Conservation (phyloP, 2,113 vertebrate species). For the Meriones unguiculatus region DNA sequence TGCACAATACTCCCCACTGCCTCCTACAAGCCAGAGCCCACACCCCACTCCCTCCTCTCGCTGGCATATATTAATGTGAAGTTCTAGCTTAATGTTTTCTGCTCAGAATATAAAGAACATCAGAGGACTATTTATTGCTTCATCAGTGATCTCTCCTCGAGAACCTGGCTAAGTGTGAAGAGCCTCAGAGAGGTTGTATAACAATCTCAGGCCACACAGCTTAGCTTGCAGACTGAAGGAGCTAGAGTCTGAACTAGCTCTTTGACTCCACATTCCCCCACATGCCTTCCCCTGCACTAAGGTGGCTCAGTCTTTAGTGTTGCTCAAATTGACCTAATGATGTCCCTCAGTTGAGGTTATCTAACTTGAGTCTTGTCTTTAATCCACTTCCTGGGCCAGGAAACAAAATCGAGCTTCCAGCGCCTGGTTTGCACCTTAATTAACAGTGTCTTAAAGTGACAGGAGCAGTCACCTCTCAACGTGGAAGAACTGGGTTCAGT, state of each 20-base stretch:
- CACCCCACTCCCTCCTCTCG: background rate
- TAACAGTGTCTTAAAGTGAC: background rate
- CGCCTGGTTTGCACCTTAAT: background rate
- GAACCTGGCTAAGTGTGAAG: background rate
- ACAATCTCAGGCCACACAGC: background rate
- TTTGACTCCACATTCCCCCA: background rate
- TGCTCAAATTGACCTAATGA: background rate
- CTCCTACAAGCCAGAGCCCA: background rate
- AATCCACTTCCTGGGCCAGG: background rate
- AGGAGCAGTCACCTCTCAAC: background rate
- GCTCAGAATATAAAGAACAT: background rate
- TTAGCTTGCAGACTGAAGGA: too few species aligned
- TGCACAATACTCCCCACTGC: background rate
- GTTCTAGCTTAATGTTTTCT: background rate
- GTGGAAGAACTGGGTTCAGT: background rate
- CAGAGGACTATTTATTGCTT: background rate
- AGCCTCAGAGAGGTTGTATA: background rate
- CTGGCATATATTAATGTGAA: background rate
- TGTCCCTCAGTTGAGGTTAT: background rate
- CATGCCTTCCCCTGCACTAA: background rate
- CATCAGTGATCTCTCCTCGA: background rate
- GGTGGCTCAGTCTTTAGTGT: background rate
- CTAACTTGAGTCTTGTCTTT: background rate
- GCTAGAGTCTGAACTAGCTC: background rate
- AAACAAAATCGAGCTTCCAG: background rate